Conservation (phyloP, 1,140 invertebrate genomes). For the Macrobrachium nipponense region DNA sequence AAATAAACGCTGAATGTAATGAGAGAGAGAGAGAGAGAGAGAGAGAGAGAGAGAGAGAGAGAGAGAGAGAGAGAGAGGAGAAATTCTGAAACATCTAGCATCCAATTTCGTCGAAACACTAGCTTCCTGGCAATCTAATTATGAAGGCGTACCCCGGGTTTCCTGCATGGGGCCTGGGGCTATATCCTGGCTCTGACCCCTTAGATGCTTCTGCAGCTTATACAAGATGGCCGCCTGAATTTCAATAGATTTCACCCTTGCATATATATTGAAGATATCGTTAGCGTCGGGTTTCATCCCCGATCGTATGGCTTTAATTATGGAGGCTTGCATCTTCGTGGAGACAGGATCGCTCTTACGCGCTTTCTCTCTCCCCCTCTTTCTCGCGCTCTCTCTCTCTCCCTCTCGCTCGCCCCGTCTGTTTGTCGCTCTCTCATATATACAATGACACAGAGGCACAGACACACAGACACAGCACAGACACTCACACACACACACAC, state of each 20-base stretch:
- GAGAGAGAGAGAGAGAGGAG: constrained; percentile 32
- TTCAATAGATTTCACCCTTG: constrained; percentile 57
- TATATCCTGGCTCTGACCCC: constrained; percentile 43
- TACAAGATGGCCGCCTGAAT: constrained; percentile 59
- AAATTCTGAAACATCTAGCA: constrained; percentile 62
- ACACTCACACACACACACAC: too few species aligned
- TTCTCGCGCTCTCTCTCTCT: too few species aligned
- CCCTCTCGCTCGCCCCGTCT: too few species aligned
- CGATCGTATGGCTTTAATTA: constrained; percentile 61
- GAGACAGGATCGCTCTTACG: background rate
- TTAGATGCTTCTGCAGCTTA: constrained; percentile 53
- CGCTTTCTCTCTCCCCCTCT: background rate
- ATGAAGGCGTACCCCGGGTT: constrained; percentile 54
- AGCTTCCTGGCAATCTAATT: constrained; percentile 61
- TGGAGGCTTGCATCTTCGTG: constrained; percentile 20
- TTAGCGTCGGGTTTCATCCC: constrained; percentile 58
- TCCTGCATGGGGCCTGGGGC: constrained; percentile 17
- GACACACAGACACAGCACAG: too few species aligned
- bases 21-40: background rate
- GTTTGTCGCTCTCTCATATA: too few species aligned
- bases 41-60: background rate
- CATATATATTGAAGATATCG: constrained; percentile 62
- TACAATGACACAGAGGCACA: too few species aligned
- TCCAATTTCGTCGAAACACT: constrained; percentile 60
- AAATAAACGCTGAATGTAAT: background rate